A percentile compares a stretch with the other conserved stretches of the same genome.
These are phyloP conservation scores for Nyctalus aviator DNA, from an alignment of 2,797 vertebrate genomes.

Conservation along the genomic window DNA sequence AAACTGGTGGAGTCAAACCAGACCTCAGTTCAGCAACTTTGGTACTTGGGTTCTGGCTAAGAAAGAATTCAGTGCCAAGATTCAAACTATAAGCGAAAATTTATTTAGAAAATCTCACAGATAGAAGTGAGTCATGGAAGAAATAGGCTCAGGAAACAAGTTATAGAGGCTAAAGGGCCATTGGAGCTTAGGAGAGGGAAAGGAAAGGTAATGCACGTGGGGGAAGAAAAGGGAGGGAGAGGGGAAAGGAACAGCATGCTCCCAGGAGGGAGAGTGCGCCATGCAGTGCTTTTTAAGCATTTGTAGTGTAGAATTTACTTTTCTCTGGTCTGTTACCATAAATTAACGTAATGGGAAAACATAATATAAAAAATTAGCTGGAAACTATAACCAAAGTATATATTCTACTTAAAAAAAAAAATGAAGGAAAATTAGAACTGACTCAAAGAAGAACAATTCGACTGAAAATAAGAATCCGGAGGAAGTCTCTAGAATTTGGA, in stretches of 20 bases:
- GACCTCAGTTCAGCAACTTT: neutral
- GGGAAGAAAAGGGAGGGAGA: too few species aligned
- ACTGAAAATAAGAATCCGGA: constrained; percentile 13
- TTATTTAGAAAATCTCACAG: neutral
- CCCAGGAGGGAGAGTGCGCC: neutral
- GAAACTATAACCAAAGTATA: neutral
- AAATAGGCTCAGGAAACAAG: neutral
- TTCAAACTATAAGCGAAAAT: neutral
- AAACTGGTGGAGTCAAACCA: neutral
- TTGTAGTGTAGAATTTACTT: constrained; percentile 30
- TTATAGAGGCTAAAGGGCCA: neutral
- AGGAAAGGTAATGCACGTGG: neutral
- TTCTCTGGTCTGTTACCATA: neutral
- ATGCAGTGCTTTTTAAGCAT: neutral
- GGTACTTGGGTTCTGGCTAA: neutral
- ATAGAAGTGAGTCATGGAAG: neutral
- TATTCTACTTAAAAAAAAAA: neutral
- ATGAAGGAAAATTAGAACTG: constrained; percentile 12
- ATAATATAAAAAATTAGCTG: neutral
- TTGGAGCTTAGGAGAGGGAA: neutral
- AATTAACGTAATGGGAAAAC: constrained; percentile 15
- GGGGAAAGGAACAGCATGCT: neutral
- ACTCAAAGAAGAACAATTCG: neutral
- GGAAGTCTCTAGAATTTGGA: constrained; percentile 2
- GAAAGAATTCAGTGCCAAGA: neutral